These are phyloP conservation scores for Sesia apiformis DNA, from an alignment of 2,888 invertebrate species.

Conservation along the genomic window DNA sequence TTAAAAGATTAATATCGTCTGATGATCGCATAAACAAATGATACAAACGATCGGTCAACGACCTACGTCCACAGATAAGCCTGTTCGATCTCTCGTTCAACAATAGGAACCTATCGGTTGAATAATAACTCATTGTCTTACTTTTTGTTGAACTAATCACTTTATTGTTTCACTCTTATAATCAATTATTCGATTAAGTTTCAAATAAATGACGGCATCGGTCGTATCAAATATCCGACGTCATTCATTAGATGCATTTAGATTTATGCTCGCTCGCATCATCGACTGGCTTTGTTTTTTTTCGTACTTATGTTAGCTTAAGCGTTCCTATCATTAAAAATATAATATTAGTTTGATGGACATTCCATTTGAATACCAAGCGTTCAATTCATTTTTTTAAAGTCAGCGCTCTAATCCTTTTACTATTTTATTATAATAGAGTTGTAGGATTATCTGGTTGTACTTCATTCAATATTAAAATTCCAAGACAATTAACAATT, in stretches of 20 bases:
- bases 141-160: constrained; percentile 72
- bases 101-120: constrained; percentile 60
- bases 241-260: constrained; percentile 48
- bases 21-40: constrained; percentile 68
- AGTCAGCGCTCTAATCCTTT: too few species aligned
- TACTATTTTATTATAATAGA: too few species aligned
- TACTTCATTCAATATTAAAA: too few species aligned
- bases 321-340: constrained; percentile 27
- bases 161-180: constrained; percentile 70
- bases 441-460: too few species aligned
- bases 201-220: constrained; percentile 56
- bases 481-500: too few species aligned
- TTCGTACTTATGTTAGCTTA: constrained; percentile 17
- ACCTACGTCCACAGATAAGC: constrained; percentile 49
- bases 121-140: constrained; percentile 73
- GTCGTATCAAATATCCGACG: constrained; percentile 48
- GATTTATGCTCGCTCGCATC: constrained; percentile 27
- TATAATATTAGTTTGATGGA: constrained; percentile 20
- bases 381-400: neutral
- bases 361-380: constrained; percentile 19
- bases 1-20: constrained; percentile 59
- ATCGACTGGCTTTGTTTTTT: constrained; percentile 27
- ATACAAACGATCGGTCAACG: constrained; percentile 48
- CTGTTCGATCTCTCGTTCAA: constrained; percentile 42
- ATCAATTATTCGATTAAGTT: constrained; percentile 73